phyloP scores from a whole-genome alignment of 2,113 vertebrate genomes.

The Ameiurus melas region DNA sequence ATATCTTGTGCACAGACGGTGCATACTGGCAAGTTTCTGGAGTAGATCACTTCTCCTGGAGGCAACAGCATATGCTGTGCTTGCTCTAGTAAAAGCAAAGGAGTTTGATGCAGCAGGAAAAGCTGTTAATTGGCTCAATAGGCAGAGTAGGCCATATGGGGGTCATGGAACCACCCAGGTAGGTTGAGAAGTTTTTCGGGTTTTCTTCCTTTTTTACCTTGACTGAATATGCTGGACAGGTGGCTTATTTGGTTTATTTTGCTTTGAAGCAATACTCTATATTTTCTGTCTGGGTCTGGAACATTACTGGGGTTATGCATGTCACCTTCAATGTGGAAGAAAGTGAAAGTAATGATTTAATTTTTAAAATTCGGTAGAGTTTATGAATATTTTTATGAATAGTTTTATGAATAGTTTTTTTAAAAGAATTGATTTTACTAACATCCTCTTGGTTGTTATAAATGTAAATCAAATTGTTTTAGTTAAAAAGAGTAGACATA shows the following conservation, averaged over 20 bases:
- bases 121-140: conserved; percentile 77
- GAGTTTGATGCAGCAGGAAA: conserved; percentile 55
- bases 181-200: neutral
- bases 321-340: neutral
- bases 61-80: conserved; percentile 86
- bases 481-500: neutral
- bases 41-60: conserved; percentile 76
- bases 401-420: neutral
- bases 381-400: too few relatives aligned
- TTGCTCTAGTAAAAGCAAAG: conserved; percentile 63
- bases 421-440: neutral
- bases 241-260: neutral
- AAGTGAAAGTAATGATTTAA: neutral
- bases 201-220: neutral
- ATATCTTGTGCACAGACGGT: conserved; percentile 56
- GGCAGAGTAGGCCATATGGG: conserved; percentile 74
- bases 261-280: neutral
- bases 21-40: conserved; percentile 71
- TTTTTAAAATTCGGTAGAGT: neutral
- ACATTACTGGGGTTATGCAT: neutral
- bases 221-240: neutral
- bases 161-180: conserved; percentile 87
- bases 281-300: neutral
- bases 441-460: neutral
- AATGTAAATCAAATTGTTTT: neutral